Evolutionary conservation across 2,888 invertebrate genomes (phyloP), one percentile per base, ranked within the genome.

Genomic region (Amiota minor): DNA sequence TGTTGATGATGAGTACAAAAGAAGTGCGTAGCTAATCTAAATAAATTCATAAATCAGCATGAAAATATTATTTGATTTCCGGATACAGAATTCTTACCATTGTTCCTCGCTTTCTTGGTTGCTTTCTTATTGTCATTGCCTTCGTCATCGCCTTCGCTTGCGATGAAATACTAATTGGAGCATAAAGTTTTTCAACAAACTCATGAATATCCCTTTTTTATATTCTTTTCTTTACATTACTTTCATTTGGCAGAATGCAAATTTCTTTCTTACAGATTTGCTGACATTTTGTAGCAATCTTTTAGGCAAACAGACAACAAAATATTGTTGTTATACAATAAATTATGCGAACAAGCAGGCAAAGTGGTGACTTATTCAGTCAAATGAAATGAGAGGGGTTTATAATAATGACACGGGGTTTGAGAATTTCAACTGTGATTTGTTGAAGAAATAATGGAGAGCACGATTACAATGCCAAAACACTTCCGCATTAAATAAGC

Each of bases 1-100:
- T 59, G 59, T 6, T 16, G 59, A 16, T 18, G 18, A 62, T 35
- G 35, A 35, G 35, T 3, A 35, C 6, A 35, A 35, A 35, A 18
- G 11, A 56, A 18, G 16, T 56, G 56, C 56, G 56, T 50, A 35
- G 76, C 74, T 81, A 84, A 76, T 83, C 77, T 78, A 84, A 86
- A 83, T 86, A 84, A 85, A 83, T 84, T 80, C 83, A 83, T 83
- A 83, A 83, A 83, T 83, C 83, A 86, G 80, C 77, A 78, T 79
- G 83, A 86, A 83, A 86, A 81, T 83, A 83, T 83, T 83, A 83
- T 83, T 83, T 83, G 83, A 83, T 83, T 86, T 83, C 86, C 86
- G 83, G 81, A 14, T n/a, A 35, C 35, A 35, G 35, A 35, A 35
- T 35, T 35, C 35, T 35, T 35, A 3, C 0, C 6, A 35, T 35